A percentile compares a stretch with the other conserved stretches of the same genome.
Conservation (phyloP, 2,797 vertebrate species). For the Enteromius mattozi region DNA sequence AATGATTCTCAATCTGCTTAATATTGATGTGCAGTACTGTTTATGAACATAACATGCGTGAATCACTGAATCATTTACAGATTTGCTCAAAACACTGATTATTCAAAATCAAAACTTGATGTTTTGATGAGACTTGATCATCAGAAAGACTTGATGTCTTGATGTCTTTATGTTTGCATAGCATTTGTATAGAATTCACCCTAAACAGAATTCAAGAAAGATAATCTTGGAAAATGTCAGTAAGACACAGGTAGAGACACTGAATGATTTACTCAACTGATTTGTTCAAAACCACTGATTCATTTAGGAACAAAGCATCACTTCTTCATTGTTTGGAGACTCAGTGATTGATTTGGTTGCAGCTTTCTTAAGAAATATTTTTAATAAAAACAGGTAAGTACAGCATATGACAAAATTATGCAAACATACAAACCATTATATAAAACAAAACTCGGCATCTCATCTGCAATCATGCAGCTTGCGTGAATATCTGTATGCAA, state of each 20-base stretch:
- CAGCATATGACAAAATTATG: background rate
- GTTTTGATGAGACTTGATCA: too few relatives aligned
- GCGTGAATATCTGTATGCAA: background rate
- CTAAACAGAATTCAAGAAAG: background rate
- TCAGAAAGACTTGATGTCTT: too few relatives aligned
- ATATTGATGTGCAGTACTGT: background rate
- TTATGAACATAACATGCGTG: background rate
- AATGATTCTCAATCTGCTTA: background rate
- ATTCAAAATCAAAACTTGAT: background rate
- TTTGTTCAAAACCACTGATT: background rate
- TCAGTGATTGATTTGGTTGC: background rate
- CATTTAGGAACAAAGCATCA: background rate
- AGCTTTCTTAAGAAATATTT: too few relatives aligned
- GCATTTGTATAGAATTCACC: background rate
- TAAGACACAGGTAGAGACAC: background rate
- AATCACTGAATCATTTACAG: too few relatives aligned
- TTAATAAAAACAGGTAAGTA: background rate
- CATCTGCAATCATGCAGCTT: background rate
- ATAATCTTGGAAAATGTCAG: background rate
- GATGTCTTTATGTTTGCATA: too few relatives aligned
- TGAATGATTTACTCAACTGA: background rate
- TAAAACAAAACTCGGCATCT: background rate
- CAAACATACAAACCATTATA: background rate
- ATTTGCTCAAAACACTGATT: background rate
- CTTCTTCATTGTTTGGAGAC: background rate